These are phyloP conservation scores for Phylloscopus trochiloides DNA, from an alignment of 2,113 vertebrate genomes.

Conservation along the genomic window DNA sequence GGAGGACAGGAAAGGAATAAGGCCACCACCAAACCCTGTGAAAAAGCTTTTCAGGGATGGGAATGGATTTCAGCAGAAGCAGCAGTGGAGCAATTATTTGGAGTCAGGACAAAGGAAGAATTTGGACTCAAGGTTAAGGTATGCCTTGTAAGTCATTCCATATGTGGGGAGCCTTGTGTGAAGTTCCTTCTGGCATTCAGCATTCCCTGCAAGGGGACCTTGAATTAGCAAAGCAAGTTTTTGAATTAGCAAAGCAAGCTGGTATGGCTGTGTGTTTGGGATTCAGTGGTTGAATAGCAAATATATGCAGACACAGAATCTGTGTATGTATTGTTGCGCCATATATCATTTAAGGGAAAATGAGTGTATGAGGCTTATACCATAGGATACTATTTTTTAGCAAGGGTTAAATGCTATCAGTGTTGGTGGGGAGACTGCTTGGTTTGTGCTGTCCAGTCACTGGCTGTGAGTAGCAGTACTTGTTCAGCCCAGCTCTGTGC, in stretches of 20 bases:
- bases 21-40: background rate
- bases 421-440: background rate
- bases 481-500: background rate
- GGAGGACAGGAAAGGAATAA: background rate
- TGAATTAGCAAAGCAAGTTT: background rate
- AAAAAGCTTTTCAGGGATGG: background rate
- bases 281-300: background rate
- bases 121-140: background rate
- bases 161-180: background rate
- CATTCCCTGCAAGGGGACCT: background rate
- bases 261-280: background rate
- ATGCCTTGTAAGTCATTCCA: accelerated
- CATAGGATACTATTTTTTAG: accelerated
- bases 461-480: accelerated
- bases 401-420: background rate
- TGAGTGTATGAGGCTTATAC: background rate
- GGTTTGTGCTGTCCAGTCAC: background rate
- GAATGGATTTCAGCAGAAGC: background rate
- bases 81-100: background rate
- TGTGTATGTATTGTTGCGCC: background rate
- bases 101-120: background rate
- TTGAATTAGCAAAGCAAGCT: background rate
- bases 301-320: too few relatives aligned
- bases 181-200: background rate
- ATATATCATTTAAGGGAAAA: background rate